Percentiles rank a stretch among this genome's conserved stretches.
These are phyloP conservation scores for Drosophila picticornis DNA, from an alignment of 2,888 invertebrate species.

Conservation along the genomic window DNA sequence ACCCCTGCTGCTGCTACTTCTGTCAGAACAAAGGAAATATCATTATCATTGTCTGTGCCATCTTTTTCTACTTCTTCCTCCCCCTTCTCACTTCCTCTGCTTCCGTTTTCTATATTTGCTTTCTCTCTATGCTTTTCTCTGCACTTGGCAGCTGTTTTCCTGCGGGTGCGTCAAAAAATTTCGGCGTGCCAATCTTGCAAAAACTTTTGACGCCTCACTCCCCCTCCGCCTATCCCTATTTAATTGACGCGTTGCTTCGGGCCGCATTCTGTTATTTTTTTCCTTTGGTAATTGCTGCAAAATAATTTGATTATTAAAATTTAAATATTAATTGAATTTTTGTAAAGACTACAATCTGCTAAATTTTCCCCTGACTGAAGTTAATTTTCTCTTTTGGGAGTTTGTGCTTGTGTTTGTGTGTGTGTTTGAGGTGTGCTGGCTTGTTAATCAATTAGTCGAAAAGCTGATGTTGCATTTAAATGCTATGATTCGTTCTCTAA, in stretches of 20 bases:
- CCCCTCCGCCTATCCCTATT: background rate
- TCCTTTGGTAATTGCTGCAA: constrained; percentile 65
- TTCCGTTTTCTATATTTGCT: constrained; percentile 4
- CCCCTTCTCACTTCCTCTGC: background rate
- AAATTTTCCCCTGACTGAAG: background rate
- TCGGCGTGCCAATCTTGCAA: constrained; percentile 50
- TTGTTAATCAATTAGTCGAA: constrained; percentile 71
- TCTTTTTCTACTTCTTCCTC: constrained; percentile 18
- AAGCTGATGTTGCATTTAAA: constrained; percentile 71
- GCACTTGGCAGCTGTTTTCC: constrained; percentile 61
- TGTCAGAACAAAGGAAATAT: constrained; percentile 57
- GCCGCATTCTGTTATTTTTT: constrained; percentile 13
- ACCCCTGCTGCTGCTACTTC: constrained; percentile 34
- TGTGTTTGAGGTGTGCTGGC: constrained; percentile 19
- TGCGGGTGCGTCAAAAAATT: constrained; percentile 56
- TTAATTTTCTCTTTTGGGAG: constrained; percentile 22
- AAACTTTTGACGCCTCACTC: constrained; percentile 40
- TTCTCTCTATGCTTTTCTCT: constrained; percentile 32
- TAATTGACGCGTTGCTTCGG: constrained; percentile 42
- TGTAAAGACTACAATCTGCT: constrained; percentile 9
- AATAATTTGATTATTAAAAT: constrained; percentile 82
- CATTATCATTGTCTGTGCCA: constrained; percentile 62
- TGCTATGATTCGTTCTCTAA: constrained; percentile 41
- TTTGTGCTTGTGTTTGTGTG: constrained; percentile 1
- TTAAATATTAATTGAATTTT: constrained; percentile 79